A percentile compares a stretch with the other conserved stretches of the same genome.
These are phyloP conservation scores for Crossaster papposus DNA, from an alignment of 53 echinoderm and acorn worm species.

Conservation along the genomic window DNA sequence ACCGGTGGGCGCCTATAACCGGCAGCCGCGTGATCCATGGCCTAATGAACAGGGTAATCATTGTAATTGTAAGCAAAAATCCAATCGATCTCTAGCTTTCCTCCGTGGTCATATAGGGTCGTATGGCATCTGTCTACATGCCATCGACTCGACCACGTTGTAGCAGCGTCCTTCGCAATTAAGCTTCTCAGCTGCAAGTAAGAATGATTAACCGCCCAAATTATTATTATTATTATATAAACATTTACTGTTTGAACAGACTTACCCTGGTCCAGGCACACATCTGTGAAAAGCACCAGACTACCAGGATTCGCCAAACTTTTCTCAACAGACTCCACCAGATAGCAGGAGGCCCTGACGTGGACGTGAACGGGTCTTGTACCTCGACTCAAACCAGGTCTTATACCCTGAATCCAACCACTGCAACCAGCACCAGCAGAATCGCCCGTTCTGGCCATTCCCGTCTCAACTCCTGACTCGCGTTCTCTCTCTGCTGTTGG, in stretches of 20 bases:
- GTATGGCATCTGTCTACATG: too few relatives aligned
- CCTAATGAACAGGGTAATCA: too few relatives aligned
- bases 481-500: not conserved
- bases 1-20: too few relatives aligned
- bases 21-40: too few relatives aligned
- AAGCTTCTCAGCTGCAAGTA: too few relatives aligned
- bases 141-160: too few relatives aligned
- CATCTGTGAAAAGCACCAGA: slow-evolving; percentile 44
- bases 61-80: too few relatives aligned
- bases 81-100: too few relatives aligned
- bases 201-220: too few relatives aligned
- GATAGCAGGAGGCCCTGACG: slow-evolving; percentile 48
- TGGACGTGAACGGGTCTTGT: slow-evolving; percentile 34
- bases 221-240: not conserved
- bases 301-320: slow-evolving; percentile 27
- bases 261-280: slow-evolving; percentile 54
- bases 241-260: not conserved
- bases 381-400: slow-evolving; percentile 19
- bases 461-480: slow-evolving; percentile 1
- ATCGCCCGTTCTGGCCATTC: not conserved
- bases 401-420: not conserved
- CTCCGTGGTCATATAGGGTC: too few relatives aligned
- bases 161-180: too few relatives aligned
- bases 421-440: not conserved
- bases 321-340: slow-evolving; percentile 6